Evolutionary conservation across 2,888 invertebrate genomes (phyloP), one percentile per base, ranked within the genome.

Genomic region (Drosophila macrothrix): DNA sequence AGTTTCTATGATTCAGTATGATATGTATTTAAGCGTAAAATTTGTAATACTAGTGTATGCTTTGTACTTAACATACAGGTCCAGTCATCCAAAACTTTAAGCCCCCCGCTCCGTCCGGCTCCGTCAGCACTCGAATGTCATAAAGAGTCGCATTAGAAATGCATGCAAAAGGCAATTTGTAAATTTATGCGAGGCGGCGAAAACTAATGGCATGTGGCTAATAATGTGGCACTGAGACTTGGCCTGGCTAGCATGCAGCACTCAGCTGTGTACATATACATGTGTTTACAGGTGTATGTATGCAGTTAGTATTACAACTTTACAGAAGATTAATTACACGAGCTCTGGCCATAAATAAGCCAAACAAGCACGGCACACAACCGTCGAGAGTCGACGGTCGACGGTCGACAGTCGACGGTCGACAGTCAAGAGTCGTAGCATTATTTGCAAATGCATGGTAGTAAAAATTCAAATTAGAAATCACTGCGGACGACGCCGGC

Each of bases 381-480:
- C 53, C 31, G 50, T 31, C 33, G 16, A 56, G 52, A 50, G 29
- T 55, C 46, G 43, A 50, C 35, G 33, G 29, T 55, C 46, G 43
- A 43, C 35, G 28, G 41, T 49, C 39, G 39, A 33, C 37, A 55
- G 37, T 43, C 67, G 16, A 69, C 25, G 46, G 55, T 33, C 33
- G 33, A 33, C 33, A 33, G 33, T 37, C 46, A 35, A 53, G 41
- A 71, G 65, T 61, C 58, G 43, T 61, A 55, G 82, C 80, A 76
- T 82, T 89, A 80, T 84, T 85, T 78, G 88, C 89, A 80, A 84
- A 82, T 87, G 73, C 67, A 76, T 85, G 86, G 75, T 81, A 78
- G 83, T 88, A 82, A 87, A 82, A 89, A 85, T 85, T 85, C 71
- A 84, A 85, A 85, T 89, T 84, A 87, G 90, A 85, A 84, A 82